Evolutionary conservation across 2,888 invertebrate genomes (phyloP).

Genomic region (Sphaerophoria taeniata): DNA sequence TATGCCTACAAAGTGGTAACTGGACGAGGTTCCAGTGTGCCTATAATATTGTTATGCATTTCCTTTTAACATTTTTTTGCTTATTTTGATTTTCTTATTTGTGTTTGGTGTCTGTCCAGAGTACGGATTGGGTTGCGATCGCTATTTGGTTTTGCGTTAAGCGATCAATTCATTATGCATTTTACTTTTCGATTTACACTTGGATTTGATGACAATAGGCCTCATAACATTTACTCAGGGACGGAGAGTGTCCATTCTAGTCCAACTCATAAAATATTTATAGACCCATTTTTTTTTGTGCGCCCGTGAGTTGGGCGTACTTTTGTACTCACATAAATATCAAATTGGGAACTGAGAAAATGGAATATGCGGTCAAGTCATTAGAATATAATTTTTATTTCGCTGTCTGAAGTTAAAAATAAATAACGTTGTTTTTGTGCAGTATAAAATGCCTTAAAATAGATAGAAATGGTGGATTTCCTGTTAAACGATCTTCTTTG

Average conservation of each 20-base stretch:
- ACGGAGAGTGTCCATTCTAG: slow-evolving; percentile 26
- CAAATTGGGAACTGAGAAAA: slow-evolving; percentile 44
- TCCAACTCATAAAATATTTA: slow-evolving; percentile 69
- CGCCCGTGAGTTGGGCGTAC: not conserved
- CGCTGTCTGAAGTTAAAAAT: slow-evolving; percentile 1
- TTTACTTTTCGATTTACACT: slow-evolving; percentile 59
- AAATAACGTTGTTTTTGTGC: not conserved
- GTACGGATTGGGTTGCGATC: not conserved
- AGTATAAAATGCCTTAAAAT: too few relatives aligned
- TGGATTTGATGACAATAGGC: slow-evolving; percentile 49
- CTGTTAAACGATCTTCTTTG: too few relatives aligned
- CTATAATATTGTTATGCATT: slow-evolving; percentile 59
- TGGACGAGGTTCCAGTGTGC: slow-evolving; percentile 4
- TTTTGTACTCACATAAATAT: not conserved
- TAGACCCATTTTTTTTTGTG: slow-evolving; percentile 1
- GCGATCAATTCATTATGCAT: slow-evolving; percentile 70
- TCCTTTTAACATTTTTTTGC: slow-evolving; percentile 25
- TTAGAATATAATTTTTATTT: slow-evolving; percentile 14
- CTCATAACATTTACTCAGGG: slow-evolving; percentile 41
- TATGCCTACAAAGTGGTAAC: too few relatives aligned
- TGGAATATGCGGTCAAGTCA: slow-evolving; percentile 61
- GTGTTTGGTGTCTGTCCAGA: not conserved
- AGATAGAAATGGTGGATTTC: too few relatives aligned
- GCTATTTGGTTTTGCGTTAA: slow-evolving; percentile 54
- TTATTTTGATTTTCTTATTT: not conserved